Evolutionary conservation across 2,888 invertebrate genomes (phyloP).

Genomic region (Patella ulyssiponensis): DNA sequence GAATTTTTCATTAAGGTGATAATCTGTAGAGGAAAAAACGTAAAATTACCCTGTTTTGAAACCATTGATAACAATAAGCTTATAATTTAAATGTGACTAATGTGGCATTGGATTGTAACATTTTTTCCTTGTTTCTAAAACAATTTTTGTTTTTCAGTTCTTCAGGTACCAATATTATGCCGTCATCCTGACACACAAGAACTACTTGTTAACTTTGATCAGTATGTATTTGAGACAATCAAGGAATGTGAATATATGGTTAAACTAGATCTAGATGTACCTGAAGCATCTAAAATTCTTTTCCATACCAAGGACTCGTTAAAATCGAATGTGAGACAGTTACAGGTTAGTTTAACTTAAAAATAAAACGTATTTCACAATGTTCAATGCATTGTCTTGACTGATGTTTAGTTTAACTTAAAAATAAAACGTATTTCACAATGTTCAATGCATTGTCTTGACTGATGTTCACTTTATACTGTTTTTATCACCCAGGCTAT

Average conservation of each 20-base stretch:
- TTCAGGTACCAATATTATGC: constrained; percentile 82
- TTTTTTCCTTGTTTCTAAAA: too few relatives aligned
- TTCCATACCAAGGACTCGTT: constrained; percentile 83
- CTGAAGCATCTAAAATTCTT: constrained; percentile 83
- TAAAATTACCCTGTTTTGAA: too few relatives aligned
- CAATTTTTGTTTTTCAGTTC: constrained; percentile 63
- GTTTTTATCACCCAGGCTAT: too few relatives aligned
- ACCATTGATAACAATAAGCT: too few relatives aligned
- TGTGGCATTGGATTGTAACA: too few relatives aligned
- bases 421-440: constrained; percentile 10
- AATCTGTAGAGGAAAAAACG: too few relatives aligned
- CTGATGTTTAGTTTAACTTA: constrained; percentile 45
- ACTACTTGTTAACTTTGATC: constrained; percentile 80
- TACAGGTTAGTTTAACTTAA: constrained; percentile 73
- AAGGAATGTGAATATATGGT: constrained; percentile 87
- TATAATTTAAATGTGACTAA: too few relatives aligned
- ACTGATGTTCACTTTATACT: too few relatives aligned
- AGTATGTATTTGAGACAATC: constrained; percentile 84
- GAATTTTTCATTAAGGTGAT: too few relatives aligned
- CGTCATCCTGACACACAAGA: constrained; percentile 80
- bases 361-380: constrained; percentile 7
- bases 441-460: not conserved
- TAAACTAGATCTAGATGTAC: constrained; percentile 82
- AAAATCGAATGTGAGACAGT: constrained; percentile 77
- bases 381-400: not conserved